Conservation (phyloP, 2,888 invertebrate species). For the Lochmaea crataegi region DNA sequence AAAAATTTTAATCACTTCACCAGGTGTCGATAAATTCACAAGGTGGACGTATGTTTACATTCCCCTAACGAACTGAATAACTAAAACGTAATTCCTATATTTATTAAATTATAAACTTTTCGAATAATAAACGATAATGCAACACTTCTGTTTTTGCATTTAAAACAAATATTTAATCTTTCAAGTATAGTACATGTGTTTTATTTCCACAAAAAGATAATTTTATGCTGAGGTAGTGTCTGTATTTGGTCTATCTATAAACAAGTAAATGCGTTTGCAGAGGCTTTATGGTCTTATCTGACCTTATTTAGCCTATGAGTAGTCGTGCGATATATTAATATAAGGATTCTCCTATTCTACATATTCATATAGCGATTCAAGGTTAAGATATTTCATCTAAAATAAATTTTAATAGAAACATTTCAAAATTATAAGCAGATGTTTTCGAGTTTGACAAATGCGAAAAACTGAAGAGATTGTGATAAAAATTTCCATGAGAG, state of each 20-base stretch:
- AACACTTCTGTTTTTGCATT: background rate
- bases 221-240: slow-evolving; percentile 3
- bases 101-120: background rate
- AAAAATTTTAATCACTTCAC: no score
- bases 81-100: background rate
- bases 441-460: no score
- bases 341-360: no score
- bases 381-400: no score
- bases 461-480: no score
- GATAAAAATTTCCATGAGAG: no score
- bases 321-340: background rate
- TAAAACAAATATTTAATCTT: background rate
- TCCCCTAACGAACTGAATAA: background rate
- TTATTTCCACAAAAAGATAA: background rate
- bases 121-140: background rate
- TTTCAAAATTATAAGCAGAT: no score
- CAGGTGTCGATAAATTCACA: no score
- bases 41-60: no score
- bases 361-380: no score
- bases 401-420: no score
- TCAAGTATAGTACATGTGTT: background rate
- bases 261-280: background rate
- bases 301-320: background rate
- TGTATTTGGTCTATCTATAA: background rate
- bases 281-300: background rate